Conservation (phyloP, 2,113 vertebrate species). For the Symphodus melops region DNA sequence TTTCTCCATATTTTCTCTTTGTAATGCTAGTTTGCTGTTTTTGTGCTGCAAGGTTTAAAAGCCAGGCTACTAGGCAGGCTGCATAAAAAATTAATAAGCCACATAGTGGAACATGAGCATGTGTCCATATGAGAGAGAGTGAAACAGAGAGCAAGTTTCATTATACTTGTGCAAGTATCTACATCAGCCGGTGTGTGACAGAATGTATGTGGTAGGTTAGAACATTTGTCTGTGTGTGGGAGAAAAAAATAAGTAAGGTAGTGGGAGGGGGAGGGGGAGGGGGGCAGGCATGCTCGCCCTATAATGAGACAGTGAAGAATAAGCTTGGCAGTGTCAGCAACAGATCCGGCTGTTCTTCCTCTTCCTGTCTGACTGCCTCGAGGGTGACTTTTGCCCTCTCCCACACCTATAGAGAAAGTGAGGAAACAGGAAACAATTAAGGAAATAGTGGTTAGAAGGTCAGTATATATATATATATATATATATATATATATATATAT, state of each 20-base stretch:
- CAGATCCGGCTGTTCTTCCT: constrained; percentile 52
- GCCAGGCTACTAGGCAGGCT: constrained; percentile 4
- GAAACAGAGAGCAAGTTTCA: not conserved
- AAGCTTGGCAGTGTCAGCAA: constrained; percentile 55
- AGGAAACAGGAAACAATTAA: not conserved
- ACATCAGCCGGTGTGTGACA: not conserved
- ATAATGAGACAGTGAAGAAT: constrained; percentile 69
- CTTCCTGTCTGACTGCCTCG: constrained; percentile 37
- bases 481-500: too few species aligned
- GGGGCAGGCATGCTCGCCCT: constrained; percentile 12
- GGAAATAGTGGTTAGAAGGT: not conserved
- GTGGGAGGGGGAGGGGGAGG: constrained; percentile 1
- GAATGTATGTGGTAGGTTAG: too few species aligned
- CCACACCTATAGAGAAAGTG: constrained; percentile 23
- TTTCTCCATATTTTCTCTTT: constrained; percentile 13
- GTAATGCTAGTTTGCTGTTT: constrained; percentile 11
- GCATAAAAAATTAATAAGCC: constrained; percentile 39
- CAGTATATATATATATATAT: too few species aligned
- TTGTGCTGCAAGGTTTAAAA: constrained; percentile 26
- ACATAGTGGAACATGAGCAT: constrained; percentile 43
- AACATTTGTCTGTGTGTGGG: not conserved
- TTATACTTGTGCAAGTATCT: not conserved
- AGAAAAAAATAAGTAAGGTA: not conserved
- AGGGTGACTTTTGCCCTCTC: constrained; percentile 46
- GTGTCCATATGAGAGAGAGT: constrained; percentile 2